Evolutionary conservation across 2,113 vertebrate species (phyloP), one percentile per base, ranked within the genome.

Genomic region (Apeltes quadracus): DNA sequence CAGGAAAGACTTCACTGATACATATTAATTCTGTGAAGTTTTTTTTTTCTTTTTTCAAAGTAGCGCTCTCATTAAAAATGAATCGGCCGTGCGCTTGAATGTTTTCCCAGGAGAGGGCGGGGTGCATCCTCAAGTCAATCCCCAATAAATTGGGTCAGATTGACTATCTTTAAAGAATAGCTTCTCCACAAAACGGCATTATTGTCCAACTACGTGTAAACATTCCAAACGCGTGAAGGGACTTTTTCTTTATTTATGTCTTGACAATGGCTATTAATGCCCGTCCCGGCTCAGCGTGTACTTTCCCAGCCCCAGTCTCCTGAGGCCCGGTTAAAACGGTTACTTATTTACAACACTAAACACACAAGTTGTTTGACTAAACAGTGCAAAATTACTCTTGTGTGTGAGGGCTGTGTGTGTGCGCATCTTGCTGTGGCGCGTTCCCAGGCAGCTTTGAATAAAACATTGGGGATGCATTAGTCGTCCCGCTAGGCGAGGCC

Each of bases 11-110:
- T 95, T 93, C 94, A 90, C 93, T 93, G 92, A 93, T 95, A 95
- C 93, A 91, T 93, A 95, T 97, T 95, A 94, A 96, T 95, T 96
- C 94, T 95, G 93, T 95, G 93, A 96, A 94, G 94, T 93, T 95
- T 93, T 91, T 93, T 91, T 80, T 51, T 94, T 94, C 93, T 95
- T 93, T 91, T 34, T 34, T 80, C 23, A 56, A 93, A 59, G 72
- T 92, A 94, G 94, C 50, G 76, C 92, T 90, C 94, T 95, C 93
- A 94, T 94, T 94, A 90, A 94, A 94, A 94, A 95, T 93, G 94
- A 87, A 94, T 89, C 83, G 91, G 89, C 75, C 70, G 72, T 86
- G 79, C 16, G 83, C 86, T 88, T 83, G 76, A 89, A 86, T 88
- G 77, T 91, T 90, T 90, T 91, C 92, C 91, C 90, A 86, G 36